Conservation (phyloP, 1,140 invertebrate genomes). For the Halictus rubicundus region DNA sequence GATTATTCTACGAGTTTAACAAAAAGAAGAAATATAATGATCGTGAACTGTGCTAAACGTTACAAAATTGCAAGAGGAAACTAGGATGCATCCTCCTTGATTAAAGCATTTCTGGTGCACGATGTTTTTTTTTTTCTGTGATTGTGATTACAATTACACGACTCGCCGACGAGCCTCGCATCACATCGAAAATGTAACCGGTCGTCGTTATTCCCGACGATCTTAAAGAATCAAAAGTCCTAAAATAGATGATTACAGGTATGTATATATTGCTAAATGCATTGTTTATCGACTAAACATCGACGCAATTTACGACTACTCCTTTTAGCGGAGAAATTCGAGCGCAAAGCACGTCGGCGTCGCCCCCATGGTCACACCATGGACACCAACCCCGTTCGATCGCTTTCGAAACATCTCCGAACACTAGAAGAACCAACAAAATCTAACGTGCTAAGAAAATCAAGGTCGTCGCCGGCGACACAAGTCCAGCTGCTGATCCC, state of each 20-base stretch:
- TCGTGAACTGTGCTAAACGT: background rate
- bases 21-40: background rate
- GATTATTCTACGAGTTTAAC: no score
- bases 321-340: background rate
- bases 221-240: background rate
- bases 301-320: slow-evolving; percentile 23
- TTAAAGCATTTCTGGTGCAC: background rate
- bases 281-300: slow-evolving; percentile 8
- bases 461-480: slow-evolving; percentile 34
- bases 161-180: background rate
- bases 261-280: slow-evolving; percentile 18
- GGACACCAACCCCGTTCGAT: background rate
- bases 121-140: no score
- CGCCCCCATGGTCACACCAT: no score
- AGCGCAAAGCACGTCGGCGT: no score
- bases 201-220: background rate
- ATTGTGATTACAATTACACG: background rate
- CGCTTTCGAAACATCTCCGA: background rate
- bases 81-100: slow-evolving; percentile 23
- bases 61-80: slow-evolving; percentile 10
- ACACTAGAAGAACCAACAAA: background rate
- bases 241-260: slow-evolving; percentile 3
- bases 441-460: background rate
- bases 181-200: background rate
- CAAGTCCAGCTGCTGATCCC: slow-evolving; percentile 36